These are phyloP conservation scores for Alauda arvensis DNA, from an alignment of 2,797 vertebrate genomes.

Conservation along the genomic window DNA sequence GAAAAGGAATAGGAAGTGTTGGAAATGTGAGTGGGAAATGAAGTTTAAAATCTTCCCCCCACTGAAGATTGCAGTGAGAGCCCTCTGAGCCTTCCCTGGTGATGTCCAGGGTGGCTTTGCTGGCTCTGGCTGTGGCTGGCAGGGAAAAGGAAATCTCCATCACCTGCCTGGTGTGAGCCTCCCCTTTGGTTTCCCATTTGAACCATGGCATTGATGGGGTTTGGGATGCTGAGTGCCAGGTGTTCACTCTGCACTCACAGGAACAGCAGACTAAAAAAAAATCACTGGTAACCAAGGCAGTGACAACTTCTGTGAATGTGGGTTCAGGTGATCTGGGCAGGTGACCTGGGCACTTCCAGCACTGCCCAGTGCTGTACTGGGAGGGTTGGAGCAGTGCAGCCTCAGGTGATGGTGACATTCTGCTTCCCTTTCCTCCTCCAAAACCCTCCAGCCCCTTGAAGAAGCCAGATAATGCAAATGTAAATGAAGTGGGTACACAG, in stretches of 20 bases:
- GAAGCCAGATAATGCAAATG: not conserved
- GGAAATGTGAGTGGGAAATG: not conserved
- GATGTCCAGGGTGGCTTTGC: not conserved
- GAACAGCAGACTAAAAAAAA: not conserved
- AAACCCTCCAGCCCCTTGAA: not conserved
- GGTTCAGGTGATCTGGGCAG: not conserved
- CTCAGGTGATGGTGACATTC: not conserved
- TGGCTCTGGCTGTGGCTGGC: not conserved
- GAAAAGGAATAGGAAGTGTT: not conserved
- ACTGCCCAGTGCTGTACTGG: not conserved
- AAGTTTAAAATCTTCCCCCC: not conserved
- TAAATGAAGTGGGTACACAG: not conserved
- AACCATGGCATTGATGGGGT: fast-evolving
- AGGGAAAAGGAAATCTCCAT: not conserved
- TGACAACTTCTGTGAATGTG: not conserved
- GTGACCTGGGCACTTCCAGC: not conserved
- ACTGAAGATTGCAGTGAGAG: not conserved
- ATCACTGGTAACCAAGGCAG: not conserved
- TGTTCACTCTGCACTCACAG: not conserved
- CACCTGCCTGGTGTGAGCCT: not conserved
- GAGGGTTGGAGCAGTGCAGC: not conserved
- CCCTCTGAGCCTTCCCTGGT: not conserved
- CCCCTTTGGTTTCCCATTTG: not conserved
- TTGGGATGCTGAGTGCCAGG: not conserved
- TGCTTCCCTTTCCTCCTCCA: not conserved